Base-by-base conservation (phyloP, 1,140 invertebrate genomes). In the Drosophila pseudoobscura region DNA sequence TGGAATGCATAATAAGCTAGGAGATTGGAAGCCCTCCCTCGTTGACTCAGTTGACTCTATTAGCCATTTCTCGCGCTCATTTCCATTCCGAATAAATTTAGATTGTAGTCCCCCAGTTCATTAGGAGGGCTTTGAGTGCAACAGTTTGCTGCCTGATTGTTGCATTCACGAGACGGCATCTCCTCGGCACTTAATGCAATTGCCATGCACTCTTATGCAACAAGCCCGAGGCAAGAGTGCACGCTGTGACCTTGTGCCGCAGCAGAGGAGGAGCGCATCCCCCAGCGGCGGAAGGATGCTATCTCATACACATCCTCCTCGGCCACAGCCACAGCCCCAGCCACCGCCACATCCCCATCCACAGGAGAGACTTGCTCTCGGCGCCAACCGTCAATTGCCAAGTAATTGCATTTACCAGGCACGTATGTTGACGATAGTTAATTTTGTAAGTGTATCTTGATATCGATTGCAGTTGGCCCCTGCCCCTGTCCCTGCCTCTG, bases 371-470 rank as follows among this genome's bases (percentile, higher is more conserved):
- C 41, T 43, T 20, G 43, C 54, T 44, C 46, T 29, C 13, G 53
- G 61, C 39, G 61, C 39, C 56, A 50, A 62, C 26, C 68, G 78
- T 88, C 83, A 88, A 88, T 88, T 75, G 84, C 66, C 83, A 83
- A 88, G 83, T 88, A 88, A 88, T 88, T 88, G 83, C 83, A 88
- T 88, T 88, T 88, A 82, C 83, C 83, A 79, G 65, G 83, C 83
- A 88, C 83, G 83, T 88, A 88, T 88, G 83, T 88, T 88, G 83
- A 88, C 83, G 83, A 88, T 88, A 88, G 83, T 88, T 88, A 88
- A 88, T 88, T 88, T 88, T 88, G 83, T 88, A 88, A 88, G 83
- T 88, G 83, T 88, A 88, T 88, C 83, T 79, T 79, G 83, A 88
- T 88, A 88, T 88, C 83, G 83, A 88, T 88, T 88, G 63, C 83